Percentiles rank a stretch among this genome's conserved stretches.
phyloP scores from a whole-genome alignment of 2,113 vertebrate genomes.

The Myanophis thanlyinensis region DNA sequence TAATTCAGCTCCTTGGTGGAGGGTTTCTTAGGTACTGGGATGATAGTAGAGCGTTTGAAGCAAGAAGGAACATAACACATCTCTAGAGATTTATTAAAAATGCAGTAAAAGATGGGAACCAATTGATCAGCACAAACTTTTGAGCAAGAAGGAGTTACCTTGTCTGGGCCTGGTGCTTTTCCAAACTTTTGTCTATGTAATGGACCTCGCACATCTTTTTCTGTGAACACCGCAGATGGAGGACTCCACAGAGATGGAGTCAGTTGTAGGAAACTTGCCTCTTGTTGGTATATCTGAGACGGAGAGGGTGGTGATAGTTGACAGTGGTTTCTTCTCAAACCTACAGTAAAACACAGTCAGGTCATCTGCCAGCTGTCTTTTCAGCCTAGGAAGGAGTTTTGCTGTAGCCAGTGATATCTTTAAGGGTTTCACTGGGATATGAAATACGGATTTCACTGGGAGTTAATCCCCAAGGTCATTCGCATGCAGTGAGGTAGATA shows the following conservation, averaged over 20 bases:
- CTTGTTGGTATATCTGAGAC: not conserved
- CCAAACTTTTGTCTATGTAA: not conserved
- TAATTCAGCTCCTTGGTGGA: too few relatives aligned
- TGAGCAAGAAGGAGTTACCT: too few relatives aligned
- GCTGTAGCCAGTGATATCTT: not conserved
- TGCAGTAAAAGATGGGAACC: too few relatives aligned
- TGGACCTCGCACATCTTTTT: not conserved
- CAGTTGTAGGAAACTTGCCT: not conserved
- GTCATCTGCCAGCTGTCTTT: not conserved
- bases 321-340: not conserved
- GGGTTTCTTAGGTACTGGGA: too few relatives aligned
- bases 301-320: not conserved
- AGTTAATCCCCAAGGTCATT: not conserved
- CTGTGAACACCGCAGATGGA: too few relatives aligned
- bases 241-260: not conserved
- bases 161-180: not conserved
- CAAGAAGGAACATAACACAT: too few relatives aligned
- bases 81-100: too few relatives aligned
- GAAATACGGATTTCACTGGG: not conserved
- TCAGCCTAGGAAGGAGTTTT: not conserved
- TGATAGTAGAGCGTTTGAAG: too few relatives aligned
- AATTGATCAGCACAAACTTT: too few relatives aligned
- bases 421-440: not conserved
- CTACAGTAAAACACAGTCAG: not conserved
- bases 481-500: not conserved